phyloP scores from a whole-genome alignment of 2,113 vertebrate species.

The Xenus cinereus region DNA sequence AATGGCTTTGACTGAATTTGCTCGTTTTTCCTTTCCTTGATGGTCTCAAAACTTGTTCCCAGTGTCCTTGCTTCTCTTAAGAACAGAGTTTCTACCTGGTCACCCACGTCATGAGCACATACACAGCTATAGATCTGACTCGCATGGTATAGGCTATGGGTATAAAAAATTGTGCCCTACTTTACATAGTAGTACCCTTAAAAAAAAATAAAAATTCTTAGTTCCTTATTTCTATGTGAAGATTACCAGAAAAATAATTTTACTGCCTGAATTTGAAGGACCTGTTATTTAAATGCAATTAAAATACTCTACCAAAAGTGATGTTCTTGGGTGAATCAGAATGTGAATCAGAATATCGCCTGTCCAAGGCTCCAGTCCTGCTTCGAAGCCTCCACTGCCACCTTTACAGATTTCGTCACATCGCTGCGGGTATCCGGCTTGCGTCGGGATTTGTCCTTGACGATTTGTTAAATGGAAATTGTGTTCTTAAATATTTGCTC shows the following conservation, averaged over 20 bases:
- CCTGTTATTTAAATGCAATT: background rate
- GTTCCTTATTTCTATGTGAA: background rate
- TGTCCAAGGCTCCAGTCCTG: accelerated
- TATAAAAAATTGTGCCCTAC: background rate
- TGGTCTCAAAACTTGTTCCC: background rate
- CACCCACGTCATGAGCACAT: background rate
- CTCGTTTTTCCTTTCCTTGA: background rate
- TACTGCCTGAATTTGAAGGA: accelerated
- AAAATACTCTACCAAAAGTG: background rate
- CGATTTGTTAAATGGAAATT: background rate
- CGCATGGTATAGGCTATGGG: background rate
- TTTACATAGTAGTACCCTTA: background rate
- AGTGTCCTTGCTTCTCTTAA: background rate
- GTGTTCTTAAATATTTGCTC: background rate
- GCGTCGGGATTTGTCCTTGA: background rate
- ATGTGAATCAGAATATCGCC: background rate
- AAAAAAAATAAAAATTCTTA: background rate
- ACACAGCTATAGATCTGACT: background rate
- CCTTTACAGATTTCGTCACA: accelerated
- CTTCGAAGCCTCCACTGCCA: background rate
- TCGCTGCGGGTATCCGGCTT: background rate
- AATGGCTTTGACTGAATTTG: background rate
- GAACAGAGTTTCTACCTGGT: background rate
- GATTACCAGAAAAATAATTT: background rate
- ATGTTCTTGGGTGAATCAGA: background rate